Base-by-base conservation (phyloP, 2,888 invertebrate species). In the Amphipoea oculea region DNA sequence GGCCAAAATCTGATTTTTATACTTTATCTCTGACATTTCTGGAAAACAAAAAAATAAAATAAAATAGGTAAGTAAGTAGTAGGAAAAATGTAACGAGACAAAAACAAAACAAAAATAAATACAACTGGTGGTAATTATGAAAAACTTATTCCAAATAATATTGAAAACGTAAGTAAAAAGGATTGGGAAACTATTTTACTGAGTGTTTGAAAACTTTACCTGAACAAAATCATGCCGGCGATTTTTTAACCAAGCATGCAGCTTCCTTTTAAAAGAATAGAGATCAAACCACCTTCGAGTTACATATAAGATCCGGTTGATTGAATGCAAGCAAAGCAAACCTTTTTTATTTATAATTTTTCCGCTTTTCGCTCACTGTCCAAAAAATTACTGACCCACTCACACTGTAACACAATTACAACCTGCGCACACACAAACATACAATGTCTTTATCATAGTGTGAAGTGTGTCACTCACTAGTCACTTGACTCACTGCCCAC, bases 1-100 rank as follows among this genome's bases (percentile, higher is more conserved):
- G 93, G 98, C 98, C 91, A 99, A 97, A 94, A 99, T 98, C 93
- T 98, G 97, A 91, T 98, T 98, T 95, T 98, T 98, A 96, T 98
- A 97, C 95, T 97, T 97, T 93, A 98, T 97, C 94, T 97, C 97
- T 95, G 97, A 96, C 96, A 97, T 97, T 94, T 95, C 97, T 97
- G 94, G 82, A 96, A 95, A 88, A 83, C 72, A 83, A 88, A 86
- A 73, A 73, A 80, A 81, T 20, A 84, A 73, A 80, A 81, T 20
- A 84, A 83, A 77, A 78, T 75, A 72, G 57, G 42, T 81, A 87
- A 79, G 42, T 81, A 87, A 79, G 73, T 73, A 72, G 68, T 48
- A 70, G 40, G 51, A 69, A 66, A 72, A 63, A 68, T 23, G 29
- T 42, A 69, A 62, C 12, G 29, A 76, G 54, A 54, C 23, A 77